Evolutionary conservation across 2,888 invertebrate species (phyloP).

Genomic region (Caenorhabditis virilis): DNA sequence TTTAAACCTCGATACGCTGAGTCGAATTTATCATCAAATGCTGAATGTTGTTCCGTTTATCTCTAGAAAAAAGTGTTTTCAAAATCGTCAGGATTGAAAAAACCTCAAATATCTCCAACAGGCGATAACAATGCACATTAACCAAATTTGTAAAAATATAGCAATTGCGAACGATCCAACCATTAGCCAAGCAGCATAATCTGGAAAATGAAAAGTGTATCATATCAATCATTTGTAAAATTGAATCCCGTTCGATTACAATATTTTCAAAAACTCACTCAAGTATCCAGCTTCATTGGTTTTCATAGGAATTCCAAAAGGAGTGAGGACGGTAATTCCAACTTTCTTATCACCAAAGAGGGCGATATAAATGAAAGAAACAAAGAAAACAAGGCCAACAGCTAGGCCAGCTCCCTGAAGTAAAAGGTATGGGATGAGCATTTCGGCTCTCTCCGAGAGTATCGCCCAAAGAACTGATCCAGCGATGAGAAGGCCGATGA

Average conservation of each 20-base stretch:
- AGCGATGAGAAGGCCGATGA: conserved; percentile 45
- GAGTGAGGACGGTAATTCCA: conserved; percentile 22
- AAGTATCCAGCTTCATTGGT: conserved; percentile 30
- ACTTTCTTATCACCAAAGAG: conserved; percentile 42
- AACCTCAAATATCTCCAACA: conserved; percentile 61
- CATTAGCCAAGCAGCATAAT: conserved; percentile 52
- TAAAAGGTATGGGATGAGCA: conserved; percentile 54
- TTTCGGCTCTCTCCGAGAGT: conserved; percentile 45
- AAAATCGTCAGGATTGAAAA: too few relatives aligned
- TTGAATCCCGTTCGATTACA: background rate
- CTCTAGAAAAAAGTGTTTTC: conserved; percentile 12
- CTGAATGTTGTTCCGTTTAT: conserved; percentile 29
- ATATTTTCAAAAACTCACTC: conserved; percentile 12
- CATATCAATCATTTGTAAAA: background rate
- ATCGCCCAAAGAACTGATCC: conserved; percentile 52
- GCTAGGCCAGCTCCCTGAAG: conserved; percentile 56
- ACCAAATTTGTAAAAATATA: conserved; percentile 58
- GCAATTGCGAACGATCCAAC: conserved; percentile 52
- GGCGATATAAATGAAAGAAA: conserved; percentile 56
- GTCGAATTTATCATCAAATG: conserved; percentile 11
- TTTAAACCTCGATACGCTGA: too few relatives aligned
- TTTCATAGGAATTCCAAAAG: conserved; percentile 25
- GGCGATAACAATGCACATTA: conserved; percentile 57
- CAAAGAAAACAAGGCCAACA: conserved; percentile 52
- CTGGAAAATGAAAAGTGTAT: conserved; percentile 24